phyloP scores from a whole-genome alignment of 2,113 vertebrate species.

The Rhinolophus ferrumequinum region DNA sequence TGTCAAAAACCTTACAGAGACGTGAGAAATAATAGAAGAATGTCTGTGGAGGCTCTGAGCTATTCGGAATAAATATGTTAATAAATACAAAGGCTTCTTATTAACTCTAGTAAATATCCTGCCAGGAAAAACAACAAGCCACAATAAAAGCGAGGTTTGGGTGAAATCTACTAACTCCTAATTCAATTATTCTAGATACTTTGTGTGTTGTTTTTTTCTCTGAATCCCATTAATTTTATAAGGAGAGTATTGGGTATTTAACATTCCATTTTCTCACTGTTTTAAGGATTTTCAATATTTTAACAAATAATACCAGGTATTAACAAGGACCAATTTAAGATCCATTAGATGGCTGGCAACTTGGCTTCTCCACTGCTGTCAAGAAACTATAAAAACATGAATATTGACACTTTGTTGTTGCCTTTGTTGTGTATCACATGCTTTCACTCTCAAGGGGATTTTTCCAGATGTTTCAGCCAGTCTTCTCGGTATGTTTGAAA shows the following conservation, averaged over 20 bases:
- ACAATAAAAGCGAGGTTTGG: conserved; percentile 56
- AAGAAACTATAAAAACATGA: conserved; percentile 43
- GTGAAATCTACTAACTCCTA: conserved; percentile 13
- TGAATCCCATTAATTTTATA: conserved; percentile 31
- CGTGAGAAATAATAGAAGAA: conserved; percentile 53
- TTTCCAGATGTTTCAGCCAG: conserved; percentile 67
- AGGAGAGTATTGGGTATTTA: conserved; percentile 8
- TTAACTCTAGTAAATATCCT: conserved; percentile 55
- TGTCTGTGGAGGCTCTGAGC: background rate
- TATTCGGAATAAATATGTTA: conserved; percentile 64
- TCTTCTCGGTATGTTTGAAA: background rate
- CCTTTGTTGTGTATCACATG: background rate
- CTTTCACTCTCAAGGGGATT: background rate
- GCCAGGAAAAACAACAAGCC: background rate
- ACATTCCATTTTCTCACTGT: conserved; percentile 31
- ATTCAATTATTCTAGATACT: conserved; percentile 41
- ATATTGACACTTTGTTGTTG: conserved; percentile 37
- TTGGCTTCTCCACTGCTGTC: background rate
- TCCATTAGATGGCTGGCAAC: background rate
- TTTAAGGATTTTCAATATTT: conserved; percentile 58
- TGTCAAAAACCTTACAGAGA: conserved; percentile 51
- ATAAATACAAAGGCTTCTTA: conserved; percentile 51
- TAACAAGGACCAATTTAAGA: conserved; percentile 21
- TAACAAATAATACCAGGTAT: conserved; percentile 23
- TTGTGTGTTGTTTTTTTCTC: background rate